These are phyloP conservation scores for Electrophaes corylata DNA, from an alignment of 2,888 invertebrate species.

Conservation along the genomic window DNA sequence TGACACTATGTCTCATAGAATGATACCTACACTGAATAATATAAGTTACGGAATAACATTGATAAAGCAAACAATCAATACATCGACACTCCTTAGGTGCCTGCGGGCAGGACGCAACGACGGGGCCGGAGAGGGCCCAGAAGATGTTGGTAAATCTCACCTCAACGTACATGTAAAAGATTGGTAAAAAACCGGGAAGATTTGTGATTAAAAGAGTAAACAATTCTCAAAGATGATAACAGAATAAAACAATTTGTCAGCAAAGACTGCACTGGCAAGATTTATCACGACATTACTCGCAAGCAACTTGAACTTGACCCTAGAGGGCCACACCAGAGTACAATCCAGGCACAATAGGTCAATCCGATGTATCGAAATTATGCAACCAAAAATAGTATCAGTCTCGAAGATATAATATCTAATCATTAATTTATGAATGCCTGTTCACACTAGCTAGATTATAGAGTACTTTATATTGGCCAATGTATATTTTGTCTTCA, in stretches of 20 bases:
- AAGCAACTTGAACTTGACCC: constrained; percentile 26
- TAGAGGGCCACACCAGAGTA: neutral
- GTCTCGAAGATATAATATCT: constrained; percentile 3
- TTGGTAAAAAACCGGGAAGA: too few relatives aligned
- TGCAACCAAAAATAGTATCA: constrained; percentile 2
- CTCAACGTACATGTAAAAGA: too few relatives aligned
- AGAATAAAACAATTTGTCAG: neutral
- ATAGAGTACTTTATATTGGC: neutral
- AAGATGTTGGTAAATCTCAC: too few relatives aligned
- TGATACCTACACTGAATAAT: neutral
- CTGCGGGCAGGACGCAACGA: too few relatives aligned
- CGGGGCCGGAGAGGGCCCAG: too few relatives aligned
- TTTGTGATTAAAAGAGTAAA: neutral
- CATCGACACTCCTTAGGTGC: too few relatives aligned
- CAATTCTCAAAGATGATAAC: neutral
- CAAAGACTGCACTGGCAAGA: constrained; percentile 2
- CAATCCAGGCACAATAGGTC: constrained; percentile 19
- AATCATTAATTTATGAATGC: constrained; percentile 3
- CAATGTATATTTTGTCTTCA: constrained; percentile 8
- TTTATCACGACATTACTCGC: constrained; percentile 10
- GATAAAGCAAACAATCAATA: neutral
- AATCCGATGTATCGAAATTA: constrained; percentile 11
- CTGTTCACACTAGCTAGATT: neutral
- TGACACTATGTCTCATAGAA: constrained; percentile 1
- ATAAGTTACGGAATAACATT: neutral